These are phyloP conservation scores for Apis laboriosa DNA, from an alignment of 1,140 invertebrate genomes.

Conservation along the genomic window DNA sequence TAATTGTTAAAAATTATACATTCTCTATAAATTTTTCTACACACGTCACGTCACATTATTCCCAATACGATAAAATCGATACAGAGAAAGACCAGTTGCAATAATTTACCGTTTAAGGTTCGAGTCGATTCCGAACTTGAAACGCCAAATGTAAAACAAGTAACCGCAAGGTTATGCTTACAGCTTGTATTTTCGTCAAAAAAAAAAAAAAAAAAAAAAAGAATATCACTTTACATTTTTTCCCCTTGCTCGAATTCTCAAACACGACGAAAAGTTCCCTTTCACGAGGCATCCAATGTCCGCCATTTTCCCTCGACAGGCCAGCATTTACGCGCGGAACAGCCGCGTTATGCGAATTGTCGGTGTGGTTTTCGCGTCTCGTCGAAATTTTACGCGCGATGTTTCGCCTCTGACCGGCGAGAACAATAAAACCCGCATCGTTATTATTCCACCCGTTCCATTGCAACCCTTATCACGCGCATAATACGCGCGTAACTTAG, in stretches of 20 bases:
- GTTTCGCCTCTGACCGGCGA: slow-evolving; percentile 51
- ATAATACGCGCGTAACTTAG: slow-evolving; percentile 51
- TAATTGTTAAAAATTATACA: no score
- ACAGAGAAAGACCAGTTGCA: no score
- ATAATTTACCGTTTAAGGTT: no score
- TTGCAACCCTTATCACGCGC: slow-evolving; percentile 33
- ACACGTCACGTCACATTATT: no score
- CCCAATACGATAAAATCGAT: no score
- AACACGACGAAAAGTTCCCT: background rate
- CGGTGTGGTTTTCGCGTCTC: background rate
- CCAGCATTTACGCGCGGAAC: background rate
- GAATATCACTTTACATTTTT: background rate
- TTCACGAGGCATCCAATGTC: background rate
- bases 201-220: no score
- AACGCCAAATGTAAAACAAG: no score
- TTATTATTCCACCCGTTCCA: slow-evolving; percentile 52
- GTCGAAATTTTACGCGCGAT: slow-evolving; percentile 38
- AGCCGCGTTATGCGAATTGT: slow-evolving; percentile 2
- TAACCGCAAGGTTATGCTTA: no score
- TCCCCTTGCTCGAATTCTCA: slow-evolving; percentile 7
- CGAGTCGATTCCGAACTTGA: no score
- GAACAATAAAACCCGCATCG: slow-evolving; percentile 57
- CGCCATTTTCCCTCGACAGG: background rate
- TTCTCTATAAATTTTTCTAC: no score
- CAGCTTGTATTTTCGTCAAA: no score